Evolutionary conservation across 2,113 vertebrate species (phyloP).

Genomic region (Semnopithecus entellus): DNA sequence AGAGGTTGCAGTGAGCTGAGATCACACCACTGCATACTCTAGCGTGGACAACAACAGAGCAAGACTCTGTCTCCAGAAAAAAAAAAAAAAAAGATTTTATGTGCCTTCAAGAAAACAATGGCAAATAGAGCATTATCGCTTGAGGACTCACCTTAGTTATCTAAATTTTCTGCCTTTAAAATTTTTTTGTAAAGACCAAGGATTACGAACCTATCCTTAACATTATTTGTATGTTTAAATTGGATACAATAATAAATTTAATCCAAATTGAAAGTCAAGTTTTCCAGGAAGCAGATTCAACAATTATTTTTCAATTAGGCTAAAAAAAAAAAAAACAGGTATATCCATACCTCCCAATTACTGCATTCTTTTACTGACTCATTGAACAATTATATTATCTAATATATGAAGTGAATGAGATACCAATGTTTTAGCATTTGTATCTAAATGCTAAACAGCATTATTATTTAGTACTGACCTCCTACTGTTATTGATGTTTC

Average conservation of each 20-base stretch:
- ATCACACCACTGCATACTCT: neutral
- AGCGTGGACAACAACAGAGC: neutral
- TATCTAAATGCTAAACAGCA: too few species aligned
- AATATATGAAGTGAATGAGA: neutral
- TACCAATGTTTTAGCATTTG: neutral
- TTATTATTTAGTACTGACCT: neutral
- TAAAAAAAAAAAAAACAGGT: neutral
- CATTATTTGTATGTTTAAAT: neutral
- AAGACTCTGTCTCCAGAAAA: neutral
- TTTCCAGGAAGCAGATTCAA: constrained; percentile 23
- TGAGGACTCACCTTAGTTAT: neutral
- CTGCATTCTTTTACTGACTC: neutral
- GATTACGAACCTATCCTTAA: neutral
- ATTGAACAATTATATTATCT: neutral
- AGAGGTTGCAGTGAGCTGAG: too few species aligned
- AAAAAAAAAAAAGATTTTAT: neutral
- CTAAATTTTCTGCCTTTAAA: too few species aligned
- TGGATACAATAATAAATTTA: constrained; percentile 16
- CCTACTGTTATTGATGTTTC: neutral
- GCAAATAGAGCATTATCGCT: constrained; percentile 7
- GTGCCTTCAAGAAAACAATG: constrained; percentile 27
- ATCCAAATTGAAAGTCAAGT: neutral
- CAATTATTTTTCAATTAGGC: neutral
- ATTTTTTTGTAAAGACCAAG: neutral
- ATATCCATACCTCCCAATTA: neutral